Base-by-base conservation (phyloP, 2,113 vertebrate species). In the Ammodytes marinus region DNA sequence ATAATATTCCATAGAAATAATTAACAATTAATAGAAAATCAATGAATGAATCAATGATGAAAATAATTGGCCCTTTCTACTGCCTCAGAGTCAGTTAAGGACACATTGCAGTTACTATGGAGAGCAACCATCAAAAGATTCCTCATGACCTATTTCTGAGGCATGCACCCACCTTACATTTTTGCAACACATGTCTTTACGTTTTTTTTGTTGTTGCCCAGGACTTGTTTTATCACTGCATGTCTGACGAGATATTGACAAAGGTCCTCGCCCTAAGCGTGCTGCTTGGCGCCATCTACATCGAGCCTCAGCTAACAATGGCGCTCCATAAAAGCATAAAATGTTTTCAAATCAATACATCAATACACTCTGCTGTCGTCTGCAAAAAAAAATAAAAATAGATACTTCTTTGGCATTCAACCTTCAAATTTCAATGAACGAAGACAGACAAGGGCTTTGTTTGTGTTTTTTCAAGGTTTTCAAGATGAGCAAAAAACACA, bases 181-280 rank as follows among this genome's bases (percentile, higher is more conserved):
- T 27, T 27, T 27, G n/a, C n/a, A n/a, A n/a, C n/a, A n/a, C n/a
- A n/a, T n/a, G n/a, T n/a, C n/a, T n/a, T n/a, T n/a, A n/a, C n/a
- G n/a, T n/a, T n/a, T n/a, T n/a, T n/a, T n/a, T n/a, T n/a, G n/a
- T n/a, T n/a, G n/a, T 27, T 27, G 27, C 27, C 69, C 46, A 9
- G 11, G 40, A 50, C 9, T 45, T 14, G 12, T 47, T 52, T 52
- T n/a, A 19, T 55, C 53, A 17, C 65, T 9, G 45, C 14, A 17
- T 35, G 67, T 46, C 59, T 83, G 37, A 77, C 11, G 6, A 57
- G 15, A 58, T 74, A 74, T 73, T 17, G 64, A 69, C 17, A 12
- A 76, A 50, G 37, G 40, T 67, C 63, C 15, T 39, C 4, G 13
- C 57, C 17, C 40, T 19, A 12, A 42, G 59, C 42, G 59, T 19